Evolutionary conservation across 2,888 invertebrate species (phyloP), one percentile per base, ranked within the genome.

Genomic region (Yponomeuta malinellus): DNA sequence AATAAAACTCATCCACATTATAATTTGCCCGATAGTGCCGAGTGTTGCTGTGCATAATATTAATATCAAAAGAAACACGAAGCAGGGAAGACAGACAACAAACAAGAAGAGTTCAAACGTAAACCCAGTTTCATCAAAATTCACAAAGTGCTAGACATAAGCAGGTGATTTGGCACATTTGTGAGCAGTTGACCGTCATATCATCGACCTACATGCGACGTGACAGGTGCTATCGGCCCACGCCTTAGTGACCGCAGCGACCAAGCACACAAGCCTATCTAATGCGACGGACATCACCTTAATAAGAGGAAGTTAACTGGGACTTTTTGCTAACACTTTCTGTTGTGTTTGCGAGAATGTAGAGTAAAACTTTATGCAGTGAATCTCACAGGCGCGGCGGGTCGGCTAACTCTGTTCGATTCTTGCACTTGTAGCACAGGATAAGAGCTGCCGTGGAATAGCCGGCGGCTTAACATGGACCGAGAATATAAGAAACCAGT

Each of bases 201-300:
- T 33, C 4, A 65, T 29, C 31, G 65, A 65, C 65, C 65, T 33
- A 65, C 65, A 65, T 65, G 65, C 15, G 65, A 6, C 65, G 29
- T 33, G 65, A 65, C 31, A 65, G 65, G 65, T 65, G 65, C 65
- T 29, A 33, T 33, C 65, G 29, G 65, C 65, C 65, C 65, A 65
- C 33, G 65, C 65, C 65, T 29, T 33, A 10, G 65, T 31, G 65
- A 65, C 65, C 65, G 65, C 65, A 65, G 65, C 65, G 31, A 65
- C 33, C 23, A 33, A 59, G 52, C 52, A 59, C 15, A 59, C 52
- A 59, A 15, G 65, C 65, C 31, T 65, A 10, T 59, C 52, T 65
- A 65, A 65, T 31, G 65, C 33, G 65, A 31, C 31, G 29, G 65
- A 65, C 65, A 63, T 65, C 33, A 65, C 65, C 65, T 65, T 29